Percentiles rank a stretch among this genome's conserved stretches.
These are phyloP conservation scores for Lacerta viridis DNA, from an alignment of 2,797 vertebrate genomes.

Conservation along the genomic window DNA sequence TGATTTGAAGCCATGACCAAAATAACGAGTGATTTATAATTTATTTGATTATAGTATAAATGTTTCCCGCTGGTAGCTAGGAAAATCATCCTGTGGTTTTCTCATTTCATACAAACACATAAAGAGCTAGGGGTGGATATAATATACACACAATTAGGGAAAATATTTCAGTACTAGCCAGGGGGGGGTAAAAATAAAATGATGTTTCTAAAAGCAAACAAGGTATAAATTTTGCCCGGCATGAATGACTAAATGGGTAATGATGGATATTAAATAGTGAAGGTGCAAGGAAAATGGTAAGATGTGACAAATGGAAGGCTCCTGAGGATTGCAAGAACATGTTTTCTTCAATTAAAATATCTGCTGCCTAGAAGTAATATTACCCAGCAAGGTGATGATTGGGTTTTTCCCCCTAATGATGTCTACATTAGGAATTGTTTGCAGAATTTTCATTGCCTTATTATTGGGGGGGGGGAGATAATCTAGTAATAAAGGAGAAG, in stretches of 20 bases:
- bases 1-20: background rate
- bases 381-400: background rate
- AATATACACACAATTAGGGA: slow-evolving; percentile 12
- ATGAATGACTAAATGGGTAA: background rate
- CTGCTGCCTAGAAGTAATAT: background rate
- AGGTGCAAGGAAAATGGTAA: background rate
- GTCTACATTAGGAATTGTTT: background rate
- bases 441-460: background rate
- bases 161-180: slow-evolving; percentile 25
- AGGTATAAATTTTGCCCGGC: slow-evolving; percentile 4
- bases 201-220: slow-evolving; percentile 14
- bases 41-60: background rate
- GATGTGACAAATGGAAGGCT: background rate
- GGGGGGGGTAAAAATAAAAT: slow-evolving; percentile 16
- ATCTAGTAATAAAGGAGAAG: background rate
- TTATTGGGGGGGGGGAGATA: background rate
- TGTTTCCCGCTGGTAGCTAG: background rate
- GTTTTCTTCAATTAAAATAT: background rate
- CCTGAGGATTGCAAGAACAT: background rate
- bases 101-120: background rate
- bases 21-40: background rate
- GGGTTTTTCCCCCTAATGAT: background rate
- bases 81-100: background rate
- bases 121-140: background rate
- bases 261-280: background rate